Evolutionary conservation across 2,797 vertebrate species (phyloP).

Genomic region (Hypotaenidia philippensis): DNA sequence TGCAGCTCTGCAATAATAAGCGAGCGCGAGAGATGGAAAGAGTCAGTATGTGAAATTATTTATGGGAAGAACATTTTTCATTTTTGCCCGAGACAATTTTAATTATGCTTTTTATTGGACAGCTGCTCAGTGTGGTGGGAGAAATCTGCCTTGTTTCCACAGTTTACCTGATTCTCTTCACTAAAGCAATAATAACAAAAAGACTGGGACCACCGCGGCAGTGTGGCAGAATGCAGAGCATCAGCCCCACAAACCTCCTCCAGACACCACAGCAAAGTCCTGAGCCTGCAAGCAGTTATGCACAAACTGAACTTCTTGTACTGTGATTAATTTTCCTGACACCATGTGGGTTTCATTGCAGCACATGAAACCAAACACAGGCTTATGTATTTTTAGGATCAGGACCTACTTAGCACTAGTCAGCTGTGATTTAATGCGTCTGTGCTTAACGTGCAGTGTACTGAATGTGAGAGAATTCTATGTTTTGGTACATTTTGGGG

Average conservation of each 20-base stretch:
- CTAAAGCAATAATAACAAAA: background rate
- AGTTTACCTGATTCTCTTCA: background rate
- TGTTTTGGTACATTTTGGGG: background rate
- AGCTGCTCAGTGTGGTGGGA: background rate
- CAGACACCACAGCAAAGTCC: background rate
- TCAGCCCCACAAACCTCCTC: background rate
- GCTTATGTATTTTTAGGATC: background rate
- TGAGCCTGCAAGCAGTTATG: background rate
- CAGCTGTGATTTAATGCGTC: background rate
- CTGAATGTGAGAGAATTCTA: constrained; percentile 12
- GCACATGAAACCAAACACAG: constrained; percentile 24
- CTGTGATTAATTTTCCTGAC: constrained; percentile 21
- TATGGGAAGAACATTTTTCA: background rate
- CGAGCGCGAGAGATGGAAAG: background rate
- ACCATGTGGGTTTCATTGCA: constrained; percentile 22
- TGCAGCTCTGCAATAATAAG: background rate
- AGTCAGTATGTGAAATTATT: background rate
- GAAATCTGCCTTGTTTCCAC: background rate
- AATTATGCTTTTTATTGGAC: background rate
- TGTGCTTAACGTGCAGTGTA: background rate
- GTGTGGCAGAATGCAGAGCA: background rate
- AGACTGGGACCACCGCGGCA: background rate
- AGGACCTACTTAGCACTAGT: constrained; percentile 23
- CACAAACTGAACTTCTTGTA: background rate
- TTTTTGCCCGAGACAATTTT: background rate